Base-by-base conservation (phyloP, 2,113 vertebrate species). In the Rhinopomastus cyanomelas region DNA sequence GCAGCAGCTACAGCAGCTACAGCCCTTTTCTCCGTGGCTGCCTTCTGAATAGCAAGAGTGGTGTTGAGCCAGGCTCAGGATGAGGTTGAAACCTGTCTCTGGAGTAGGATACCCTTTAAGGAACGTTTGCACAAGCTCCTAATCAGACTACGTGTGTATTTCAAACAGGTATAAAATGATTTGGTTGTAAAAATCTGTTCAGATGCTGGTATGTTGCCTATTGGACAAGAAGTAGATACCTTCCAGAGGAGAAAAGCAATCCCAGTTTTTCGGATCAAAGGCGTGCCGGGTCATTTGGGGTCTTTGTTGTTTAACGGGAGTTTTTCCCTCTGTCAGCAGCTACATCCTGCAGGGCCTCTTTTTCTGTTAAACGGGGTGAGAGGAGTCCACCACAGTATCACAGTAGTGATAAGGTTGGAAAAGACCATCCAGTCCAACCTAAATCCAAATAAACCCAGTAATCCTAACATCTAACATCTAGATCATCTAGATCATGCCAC, bases 61-160 rank as follows among this genome's bases (percentile, higher is more conserved):
- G 0, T 61, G 73, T 89, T 95, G 92, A 80, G 71, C 36, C 16
- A 85, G 18, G 65, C 44, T 61, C 30, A 36, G 91, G 57, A 75
- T 56, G 26, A 91, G 34, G 53, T 20, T 85, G 76, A 95, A 91
- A 95, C 89, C 77, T 77, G 73, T 94, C 68, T 19, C 51, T 49
- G 57, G 44, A 46, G 89, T 95, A 83, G 59, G 23, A 79, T 91
- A 93, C 96, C 29, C 60, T 94, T 94, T 94, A 76, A 86, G 81
- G 72, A 90, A 87, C 86, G 93, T 85, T 85, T 85, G 53, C 44
- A n/a, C 60, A 88, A 59, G 73, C 69, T 76, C 36, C 74, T 92
- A 81, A 53, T 49, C 53, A 14, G 44, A 87, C 53, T 76, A 68
- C 52, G 57, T 64, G 26, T 32, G 12, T 66, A 66, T 91, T 89